Percentiles rank a stretch among this genome's conserved stretches.
Conservation (phyloP, 1,140 invertebrate genomes). For the Drosophila ercepeae region DNA sequence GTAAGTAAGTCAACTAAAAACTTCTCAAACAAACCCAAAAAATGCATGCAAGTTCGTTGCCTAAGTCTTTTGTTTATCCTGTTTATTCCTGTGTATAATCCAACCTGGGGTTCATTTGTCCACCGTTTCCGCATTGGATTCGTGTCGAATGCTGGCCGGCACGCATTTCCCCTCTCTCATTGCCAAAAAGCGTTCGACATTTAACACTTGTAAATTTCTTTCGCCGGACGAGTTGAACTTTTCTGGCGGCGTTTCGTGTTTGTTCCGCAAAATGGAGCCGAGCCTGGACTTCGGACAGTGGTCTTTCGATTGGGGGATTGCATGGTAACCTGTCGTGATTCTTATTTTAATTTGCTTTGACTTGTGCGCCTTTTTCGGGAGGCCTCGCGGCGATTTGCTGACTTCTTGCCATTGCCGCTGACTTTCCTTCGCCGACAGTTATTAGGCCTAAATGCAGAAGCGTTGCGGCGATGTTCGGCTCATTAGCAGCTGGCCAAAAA, state of each 20-base stretch:
- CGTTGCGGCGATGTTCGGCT: constrained; percentile 68
- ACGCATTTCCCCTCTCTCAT: constrained; percentile 64
- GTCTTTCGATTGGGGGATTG: constrained; percentile 54
- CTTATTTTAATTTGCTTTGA: constrained; percentile 82
- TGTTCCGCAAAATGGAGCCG: constrained; percentile 39
- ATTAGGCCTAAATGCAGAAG: constrained; percentile 77
- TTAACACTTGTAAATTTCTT: constrained; percentile 79
- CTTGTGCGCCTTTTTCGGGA: constrained; percentile 76
- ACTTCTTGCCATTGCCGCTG: constrained; percentile 9
- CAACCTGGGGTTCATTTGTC: constrained; percentile 63
- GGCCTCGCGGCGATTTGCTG: constrained; percentile 25
- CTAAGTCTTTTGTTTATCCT: constrained; percentile 27
- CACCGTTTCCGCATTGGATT: constrained; percentile 72
- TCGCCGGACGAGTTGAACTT: constrained; percentile 42
- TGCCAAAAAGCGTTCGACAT: constrained; percentile 69
- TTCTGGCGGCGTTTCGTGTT: constrained; percentile 68
- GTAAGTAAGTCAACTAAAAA: background rate
- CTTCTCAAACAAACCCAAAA: background rate
- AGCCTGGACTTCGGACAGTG: constrained; percentile 4
- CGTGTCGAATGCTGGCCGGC: constrained; percentile 67
- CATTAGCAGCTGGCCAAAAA: constrained; percentile 63
- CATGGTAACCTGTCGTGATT: constrained; percentile 82
- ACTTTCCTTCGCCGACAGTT: constrained; percentile 60
- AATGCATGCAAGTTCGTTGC: background rate
- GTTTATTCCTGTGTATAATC: constrained; percentile 4